Base-by-base conservation (phyloP, 2,113 vertebrate genomes). In the Chionomys nivalis region DNA sequence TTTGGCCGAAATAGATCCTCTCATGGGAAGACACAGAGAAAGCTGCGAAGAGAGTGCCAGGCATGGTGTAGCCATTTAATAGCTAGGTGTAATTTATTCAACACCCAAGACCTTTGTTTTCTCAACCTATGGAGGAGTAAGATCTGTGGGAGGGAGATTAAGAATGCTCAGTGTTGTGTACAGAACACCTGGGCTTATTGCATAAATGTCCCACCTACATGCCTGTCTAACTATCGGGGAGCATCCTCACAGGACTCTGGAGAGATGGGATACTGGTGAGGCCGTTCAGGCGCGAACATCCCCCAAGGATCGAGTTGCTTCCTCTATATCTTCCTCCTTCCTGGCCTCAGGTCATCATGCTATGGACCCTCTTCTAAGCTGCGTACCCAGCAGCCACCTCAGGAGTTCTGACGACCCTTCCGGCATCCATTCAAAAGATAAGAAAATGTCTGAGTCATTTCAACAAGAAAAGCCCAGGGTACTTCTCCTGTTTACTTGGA, bases 151-250 rank as follows among this genome's bases (percentile, higher is more conserved):
- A 33, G 33, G 61, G 82, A n/a, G 33, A 61, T 14, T 9, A 58
- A 52, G 33, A 66, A 36, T 61, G 39, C 66, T n/a, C 66, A 7
- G 5, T 26, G 11, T 26, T 12, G 21, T 1, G 16, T n/a, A 3
- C 19, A 12, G 87, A 39, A 1, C 52, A 13, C 13, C 13, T 23
- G 2, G 12, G 10, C 78, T 55, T 52, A 16, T 10, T 39, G 13
- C 39, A 5, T 11, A 10, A 23, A 0, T 49, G 24, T 8, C 3
- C n/a, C 28, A 7, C 7, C 3, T 36, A 1, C 39, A 17, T 7
- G 5, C n/a, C 75, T 44, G 28, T 72, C 10, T 28, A 31, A 42
- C 75, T n/a, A 7, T 14, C 39, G 47, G 58, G 65, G 66, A 63
- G 26, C 66, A 31, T 89, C 44, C 65, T 70, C 49, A 28, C 24